Evolutionary conservation across 2,797 vertebrate genomes (phyloP).

Genomic region (Pristis pectinata): DNA sequence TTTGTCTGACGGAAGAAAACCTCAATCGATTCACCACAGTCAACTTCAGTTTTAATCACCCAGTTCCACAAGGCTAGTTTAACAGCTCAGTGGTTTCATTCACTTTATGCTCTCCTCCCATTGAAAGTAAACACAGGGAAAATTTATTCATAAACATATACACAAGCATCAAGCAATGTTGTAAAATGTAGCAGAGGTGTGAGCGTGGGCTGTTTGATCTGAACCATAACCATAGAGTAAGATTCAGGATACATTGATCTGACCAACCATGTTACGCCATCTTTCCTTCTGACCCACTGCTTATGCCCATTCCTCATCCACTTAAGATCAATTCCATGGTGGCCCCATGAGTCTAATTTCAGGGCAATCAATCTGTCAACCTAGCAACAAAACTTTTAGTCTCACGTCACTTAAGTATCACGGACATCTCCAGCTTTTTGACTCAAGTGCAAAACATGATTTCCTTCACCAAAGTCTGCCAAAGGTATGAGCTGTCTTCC

Average conservation of each 20-base stretch:
- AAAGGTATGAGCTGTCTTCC: neutral
- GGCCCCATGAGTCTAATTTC: neutral
- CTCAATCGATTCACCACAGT: neutral
- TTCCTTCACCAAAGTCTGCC: neutral
- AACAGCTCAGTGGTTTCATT: neutral
- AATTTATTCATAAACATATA: neutral
- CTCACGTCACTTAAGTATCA: neutral
- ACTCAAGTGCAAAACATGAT: neutral
- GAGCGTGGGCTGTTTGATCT: neutral
- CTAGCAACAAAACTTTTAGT: neutral
- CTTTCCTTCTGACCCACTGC: neutral
- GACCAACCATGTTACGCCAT: neutral
- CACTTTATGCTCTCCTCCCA: neutral
- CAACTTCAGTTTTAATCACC: neutral
- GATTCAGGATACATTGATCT: neutral
- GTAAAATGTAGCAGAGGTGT: neutral
- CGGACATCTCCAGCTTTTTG: neutral
- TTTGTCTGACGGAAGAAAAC: neutral
- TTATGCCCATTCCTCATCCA: neutral
- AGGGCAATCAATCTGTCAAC: neutral
- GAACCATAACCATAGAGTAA: too few species aligned
- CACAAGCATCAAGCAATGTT: neutral
- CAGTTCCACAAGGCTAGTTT: neutral
- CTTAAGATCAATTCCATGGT: neutral
- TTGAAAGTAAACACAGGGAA: neutral